These are phyloP conservation scores for Thyatira batis DNA, from an alignment of 2,888 invertebrate species.

Conservation along the genomic window DNA sequence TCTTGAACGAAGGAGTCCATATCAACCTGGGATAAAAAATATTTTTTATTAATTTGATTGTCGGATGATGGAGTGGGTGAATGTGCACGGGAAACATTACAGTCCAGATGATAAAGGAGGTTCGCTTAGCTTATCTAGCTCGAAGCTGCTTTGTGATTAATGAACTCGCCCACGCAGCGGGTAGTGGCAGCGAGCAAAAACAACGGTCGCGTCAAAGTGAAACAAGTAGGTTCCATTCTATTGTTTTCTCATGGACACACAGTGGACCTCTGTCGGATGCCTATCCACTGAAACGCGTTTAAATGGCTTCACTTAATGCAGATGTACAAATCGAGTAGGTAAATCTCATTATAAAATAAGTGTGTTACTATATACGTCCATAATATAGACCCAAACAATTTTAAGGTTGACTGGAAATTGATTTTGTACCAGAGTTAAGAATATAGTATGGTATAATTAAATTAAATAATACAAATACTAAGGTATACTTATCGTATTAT, in stretches of 20 bases:
- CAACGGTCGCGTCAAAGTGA: conserved; percentile 64
- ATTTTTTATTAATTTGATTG: conserved; percentile 21
- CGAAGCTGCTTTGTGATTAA: conserved; percentile 73
- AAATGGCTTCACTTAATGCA: conserved; percentile 14
- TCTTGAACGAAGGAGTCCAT: conserved; percentile 68
- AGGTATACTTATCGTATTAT: too few species aligned
- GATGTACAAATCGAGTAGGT: not conserved
- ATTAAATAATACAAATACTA: too few species aligned
- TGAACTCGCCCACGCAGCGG: conserved; percentile 64
- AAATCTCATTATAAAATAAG: not conserved
- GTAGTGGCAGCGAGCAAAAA: conserved; percentile 56
- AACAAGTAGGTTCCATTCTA: conserved; percentile 48
- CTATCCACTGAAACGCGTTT: conserved; percentile 34
- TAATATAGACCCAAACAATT: too few species aligned
- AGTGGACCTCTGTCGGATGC: conserved; percentile 39
- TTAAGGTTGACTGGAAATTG: too few species aligned
- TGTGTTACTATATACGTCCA: too few species aligned
- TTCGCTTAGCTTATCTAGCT: conserved; percentile 60
- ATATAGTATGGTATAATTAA: too few species aligned
- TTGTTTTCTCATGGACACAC: conserved; percentile 51
- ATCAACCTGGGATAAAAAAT: conserved; percentile 61
- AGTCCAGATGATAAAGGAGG: conserved; percentile 49
- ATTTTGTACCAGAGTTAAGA: too few species aligned
- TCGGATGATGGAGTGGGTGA: conserved; percentile 13
- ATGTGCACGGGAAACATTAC: conserved; percentile 32